Base-by-base conservation (phyloP, 2,113 vertebrate genomes). In the Chloropsis hardwickii region DNA sequence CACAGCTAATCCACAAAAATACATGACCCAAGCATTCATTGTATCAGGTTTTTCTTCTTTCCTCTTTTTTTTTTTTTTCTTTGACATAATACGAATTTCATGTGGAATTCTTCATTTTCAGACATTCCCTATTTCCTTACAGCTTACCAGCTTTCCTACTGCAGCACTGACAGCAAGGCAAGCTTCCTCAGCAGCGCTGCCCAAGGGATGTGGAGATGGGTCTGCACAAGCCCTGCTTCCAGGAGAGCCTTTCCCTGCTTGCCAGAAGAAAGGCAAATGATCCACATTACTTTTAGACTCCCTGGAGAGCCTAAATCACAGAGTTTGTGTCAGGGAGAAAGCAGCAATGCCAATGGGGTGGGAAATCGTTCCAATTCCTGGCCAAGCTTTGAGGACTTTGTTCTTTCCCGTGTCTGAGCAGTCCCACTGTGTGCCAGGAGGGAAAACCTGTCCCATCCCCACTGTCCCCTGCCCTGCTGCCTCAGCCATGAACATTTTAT, bases 1-100 rank as follows among this genome's bases (percentile, higher is more conserved):
- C 86, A 81, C 70, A 85, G 51, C 64, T 91, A 81, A 94, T 96
- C 90, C 74, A 80, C 31, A 90, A 73, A 92, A 95, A 93, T 14
- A 93, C 70, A 83, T 53, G 94, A 94, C 92, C 69, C 90, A 94
- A 94, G 40, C 47, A 45, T 11, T 86, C 39, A 15, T 11, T 51
- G 65, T 72, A 95, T 89, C 94, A 92, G 50, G 66, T 96, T 95
- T 90, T 92, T 19, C 60, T 60, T 77, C 56, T 50, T 74, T 92
- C 40, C 35, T 39, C 25, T 31, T 17, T 40, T 64, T 57, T 47
- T 37, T 27, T 53, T 37, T 25, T 35, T 40, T 6, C 24, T 87
- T 60, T 5, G 1, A 90, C 1, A 12, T 31, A 90, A 31, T 56
- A 74, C 71, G 53, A 44, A 61, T 92, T 82, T 72, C 78, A 72